Conservation (phyloP, 2,113 vertebrate genomes). For the Myxocyprinus asiaticus region DNA sequence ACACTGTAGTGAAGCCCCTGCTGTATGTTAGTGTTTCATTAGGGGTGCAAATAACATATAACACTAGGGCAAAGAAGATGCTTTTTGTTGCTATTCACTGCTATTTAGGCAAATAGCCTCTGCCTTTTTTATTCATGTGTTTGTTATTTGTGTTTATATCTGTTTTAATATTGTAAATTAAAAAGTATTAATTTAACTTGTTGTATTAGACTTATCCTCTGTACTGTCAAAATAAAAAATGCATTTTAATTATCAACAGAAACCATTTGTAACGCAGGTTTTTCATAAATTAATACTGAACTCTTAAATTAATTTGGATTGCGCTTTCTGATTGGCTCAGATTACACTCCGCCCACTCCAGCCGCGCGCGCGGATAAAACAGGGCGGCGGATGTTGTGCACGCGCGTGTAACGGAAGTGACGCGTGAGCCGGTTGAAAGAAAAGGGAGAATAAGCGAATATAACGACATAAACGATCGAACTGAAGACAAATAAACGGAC, state of each 20-base stretch:
- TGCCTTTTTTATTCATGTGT: no score
- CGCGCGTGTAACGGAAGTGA: conserved; percentile 20
- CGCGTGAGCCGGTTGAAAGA: conserved; percentile 26
- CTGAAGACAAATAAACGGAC: background rate
- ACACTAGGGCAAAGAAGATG: no score
- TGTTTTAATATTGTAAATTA: no score
- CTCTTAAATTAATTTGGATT: background rate
- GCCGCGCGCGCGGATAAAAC: background rate
- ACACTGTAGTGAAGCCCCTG: no score
- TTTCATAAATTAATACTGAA: background rate
- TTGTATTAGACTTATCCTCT: no score
- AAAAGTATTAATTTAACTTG: no score
- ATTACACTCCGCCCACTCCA: background rate
- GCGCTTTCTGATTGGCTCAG: background rate
- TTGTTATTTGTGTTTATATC: no score
- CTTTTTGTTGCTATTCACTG: no score
- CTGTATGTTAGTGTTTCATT: no score
- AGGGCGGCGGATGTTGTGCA: background rate
- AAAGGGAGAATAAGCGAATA: background rate
- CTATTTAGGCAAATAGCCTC: no score
- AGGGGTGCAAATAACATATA: no score
- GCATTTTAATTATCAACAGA: background rate
- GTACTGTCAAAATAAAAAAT: no score
- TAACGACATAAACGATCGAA: background rate
- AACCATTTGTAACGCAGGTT: background rate